Evolutionary conservation across 2,113 vertebrate species (phyloP).

Genomic region (Mesembrinibis cayennensis): DNA sequence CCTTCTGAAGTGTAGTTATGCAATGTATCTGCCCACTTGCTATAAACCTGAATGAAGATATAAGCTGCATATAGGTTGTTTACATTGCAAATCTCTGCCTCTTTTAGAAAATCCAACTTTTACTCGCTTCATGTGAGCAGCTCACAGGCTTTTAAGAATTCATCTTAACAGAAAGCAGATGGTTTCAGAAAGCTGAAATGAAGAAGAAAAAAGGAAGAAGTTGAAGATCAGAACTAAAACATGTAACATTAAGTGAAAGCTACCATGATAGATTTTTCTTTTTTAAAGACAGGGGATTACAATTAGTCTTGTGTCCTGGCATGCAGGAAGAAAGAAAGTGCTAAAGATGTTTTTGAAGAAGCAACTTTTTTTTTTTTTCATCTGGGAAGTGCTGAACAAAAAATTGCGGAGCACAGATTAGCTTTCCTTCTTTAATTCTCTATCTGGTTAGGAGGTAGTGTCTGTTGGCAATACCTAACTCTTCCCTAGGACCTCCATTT

Average conservation of each 20-base stretch:
- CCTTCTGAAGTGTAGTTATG: slow-evolving; percentile 21
- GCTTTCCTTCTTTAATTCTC: not conserved
- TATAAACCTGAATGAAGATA: slow-evolving; percentile 62
- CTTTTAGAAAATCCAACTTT: slow-evolving; percentile 48
- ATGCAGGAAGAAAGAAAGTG: not conserved
- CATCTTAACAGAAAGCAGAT: slow-evolving; percentile 61
- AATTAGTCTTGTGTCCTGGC: not conserved
- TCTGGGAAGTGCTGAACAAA: not conserved
- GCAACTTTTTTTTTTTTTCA: not conserved
- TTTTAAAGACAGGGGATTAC: not conserved
- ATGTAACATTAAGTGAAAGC: not conserved
- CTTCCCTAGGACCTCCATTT: not conserved
- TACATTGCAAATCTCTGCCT: slow-evolving; percentile 44
- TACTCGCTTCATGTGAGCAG: slow-evolving; percentile 30
- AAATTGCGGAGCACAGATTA: not conserved
- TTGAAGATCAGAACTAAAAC: not conserved
- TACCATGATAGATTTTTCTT: not conserved
- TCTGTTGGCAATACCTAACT: not conserved
- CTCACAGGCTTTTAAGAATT: slow-evolving; percentile 47
- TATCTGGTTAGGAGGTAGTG: not conserved
- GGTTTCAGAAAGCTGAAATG: slow-evolving; percentile 57
- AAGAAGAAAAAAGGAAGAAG: slow-evolving; percentile 17
- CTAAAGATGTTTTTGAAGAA: not conserved
- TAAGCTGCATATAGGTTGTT: slow-evolving; percentile 39
- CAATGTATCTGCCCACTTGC: slow-evolving; percentile 14